These are phyloP conservation scores for Molossus molossus DNA, from an alignment of 2,797 vertebrate genomes.

Conservation along the genomic window DNA sequence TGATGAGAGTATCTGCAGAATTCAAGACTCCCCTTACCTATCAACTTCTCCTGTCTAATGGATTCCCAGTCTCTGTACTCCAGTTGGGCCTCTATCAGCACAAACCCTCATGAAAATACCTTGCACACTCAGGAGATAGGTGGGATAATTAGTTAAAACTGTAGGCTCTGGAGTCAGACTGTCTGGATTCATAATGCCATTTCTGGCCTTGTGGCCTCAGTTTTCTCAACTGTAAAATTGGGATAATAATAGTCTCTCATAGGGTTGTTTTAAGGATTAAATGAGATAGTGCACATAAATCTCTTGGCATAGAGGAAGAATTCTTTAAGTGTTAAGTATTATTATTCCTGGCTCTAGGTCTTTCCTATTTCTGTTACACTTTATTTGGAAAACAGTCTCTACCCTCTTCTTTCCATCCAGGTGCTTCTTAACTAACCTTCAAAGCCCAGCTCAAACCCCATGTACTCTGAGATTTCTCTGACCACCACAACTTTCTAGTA, in stretches of 20 bases:
- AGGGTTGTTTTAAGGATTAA: conserved; percentile 54
- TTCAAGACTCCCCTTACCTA: background rate
- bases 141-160: conserved; percentile 30
- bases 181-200: background rate
- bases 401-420: conserved; percentile 10
- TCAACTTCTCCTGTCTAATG: background rate
- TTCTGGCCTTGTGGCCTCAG: background rate
- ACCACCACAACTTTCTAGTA: background rate
- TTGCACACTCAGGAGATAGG: background rate
- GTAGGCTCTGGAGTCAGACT: background rate
- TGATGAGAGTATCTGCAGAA: background rate
- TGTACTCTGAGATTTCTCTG: conserved; percentile 33
- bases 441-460: conserved; percentile 20
- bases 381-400: conserved; percentile 4
- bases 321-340: conserved; percentile 28
- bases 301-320: conserved; percentile 36
- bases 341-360: background rate
- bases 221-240: conserved; percentile 35
- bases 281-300: background rate
- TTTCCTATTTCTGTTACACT: conserved; percentile 48
- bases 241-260: background rate
- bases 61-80: background rate
- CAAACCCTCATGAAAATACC: background rate
- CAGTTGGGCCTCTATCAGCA: background rate
- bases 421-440: conserved; percentile 6